These are phyloP conservation scores for Threskiornis aethiopicus DNA, from an alignment of 2,797 vertebrate species.

Conservation along the genomic window DNA sequence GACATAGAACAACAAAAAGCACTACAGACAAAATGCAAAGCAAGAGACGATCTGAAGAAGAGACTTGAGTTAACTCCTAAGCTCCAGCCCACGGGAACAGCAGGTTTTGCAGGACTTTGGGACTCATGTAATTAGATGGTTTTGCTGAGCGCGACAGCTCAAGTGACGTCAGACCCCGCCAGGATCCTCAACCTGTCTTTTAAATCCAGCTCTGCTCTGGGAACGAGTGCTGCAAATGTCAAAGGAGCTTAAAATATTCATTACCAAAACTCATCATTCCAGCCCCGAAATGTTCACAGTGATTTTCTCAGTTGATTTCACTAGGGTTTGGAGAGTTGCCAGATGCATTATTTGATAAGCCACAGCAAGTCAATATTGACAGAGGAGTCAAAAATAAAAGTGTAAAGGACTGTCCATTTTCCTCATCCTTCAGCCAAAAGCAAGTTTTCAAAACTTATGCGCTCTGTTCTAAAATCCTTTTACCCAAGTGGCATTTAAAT, in stretches of 20 bases:
- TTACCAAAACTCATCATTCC: conserved; percentile 20
- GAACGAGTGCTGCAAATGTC: background rate
- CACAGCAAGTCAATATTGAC: background rate
- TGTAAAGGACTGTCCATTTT: background rate
- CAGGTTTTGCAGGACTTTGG: background rate
- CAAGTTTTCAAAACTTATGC: background rate
- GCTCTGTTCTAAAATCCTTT: background rate
- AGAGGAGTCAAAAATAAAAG: background rate
- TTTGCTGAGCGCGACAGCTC: background rate
- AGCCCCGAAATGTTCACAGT: background rate
- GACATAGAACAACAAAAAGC: background rate
- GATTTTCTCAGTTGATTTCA: conserved; percentile 31
- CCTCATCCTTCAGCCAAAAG: background rate
- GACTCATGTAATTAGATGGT: background rate
- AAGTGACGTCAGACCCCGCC: background rate
- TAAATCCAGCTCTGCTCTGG: background rate
- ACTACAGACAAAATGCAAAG: background rate
- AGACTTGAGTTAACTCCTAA: background rate
- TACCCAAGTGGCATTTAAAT: background rate
- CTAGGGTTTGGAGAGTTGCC: background rate
- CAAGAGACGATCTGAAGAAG: background rate
- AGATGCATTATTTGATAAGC: background rate
- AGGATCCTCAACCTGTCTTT: background rate
- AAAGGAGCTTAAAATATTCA: conserved; percentile 48
- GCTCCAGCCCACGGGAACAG: background rate